Evolutionary conservation across 92 coral and sea anemone genomes (phyloP).

Genomic region (Phenganax stokvisi): DNA sequence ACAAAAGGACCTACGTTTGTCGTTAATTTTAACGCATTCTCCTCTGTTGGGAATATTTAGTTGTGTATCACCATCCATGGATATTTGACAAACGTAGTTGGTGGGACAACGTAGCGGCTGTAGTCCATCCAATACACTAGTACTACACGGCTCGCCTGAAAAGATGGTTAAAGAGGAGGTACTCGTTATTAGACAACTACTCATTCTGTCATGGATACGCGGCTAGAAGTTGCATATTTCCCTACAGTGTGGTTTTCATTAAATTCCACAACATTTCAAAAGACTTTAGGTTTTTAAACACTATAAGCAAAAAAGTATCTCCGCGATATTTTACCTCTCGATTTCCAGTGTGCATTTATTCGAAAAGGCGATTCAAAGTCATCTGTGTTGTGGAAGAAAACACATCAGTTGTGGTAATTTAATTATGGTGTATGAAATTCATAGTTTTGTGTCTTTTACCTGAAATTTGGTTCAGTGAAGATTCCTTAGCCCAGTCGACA

Average conservation of each 20-base stretch:
- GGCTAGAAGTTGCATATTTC: too few relatives aligned
- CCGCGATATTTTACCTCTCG: neutral
- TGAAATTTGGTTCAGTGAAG: conserved; percentile 9
- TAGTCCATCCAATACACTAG: conserved; percentile 32
- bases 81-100: conserved; percentile 9
- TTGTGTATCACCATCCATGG: conserved; percentile 16
- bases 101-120: conserved; percentile 31
- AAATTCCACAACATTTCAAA: too few relatives aligned
- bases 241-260: too few relatives aligned
- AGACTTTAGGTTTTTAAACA: too few relatives aligned
- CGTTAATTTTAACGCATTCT: conserved; percentile 8
- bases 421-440: too few relatives aligned
- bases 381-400: neutral
- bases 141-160: conserved; percentile 28
- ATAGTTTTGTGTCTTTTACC: neutral
- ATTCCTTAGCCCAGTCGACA: conserved; percentile 10
- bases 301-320: too few relatives aligned
- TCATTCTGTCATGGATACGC: too few relatives aligned
- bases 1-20: conserved; percentile 1
- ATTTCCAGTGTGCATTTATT: conserved; percentile 4
- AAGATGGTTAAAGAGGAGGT: neutral
- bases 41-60: conserved; percentile 34
- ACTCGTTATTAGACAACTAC: too few relatives aligned
- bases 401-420: too few relatives aligned
- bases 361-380: neutral